These are phyloP conservation scores for Amphilophus citrinellus DNA, from an alignment of 2,113 vertebrate genomes.

Conservation along the genomic window DNA sequence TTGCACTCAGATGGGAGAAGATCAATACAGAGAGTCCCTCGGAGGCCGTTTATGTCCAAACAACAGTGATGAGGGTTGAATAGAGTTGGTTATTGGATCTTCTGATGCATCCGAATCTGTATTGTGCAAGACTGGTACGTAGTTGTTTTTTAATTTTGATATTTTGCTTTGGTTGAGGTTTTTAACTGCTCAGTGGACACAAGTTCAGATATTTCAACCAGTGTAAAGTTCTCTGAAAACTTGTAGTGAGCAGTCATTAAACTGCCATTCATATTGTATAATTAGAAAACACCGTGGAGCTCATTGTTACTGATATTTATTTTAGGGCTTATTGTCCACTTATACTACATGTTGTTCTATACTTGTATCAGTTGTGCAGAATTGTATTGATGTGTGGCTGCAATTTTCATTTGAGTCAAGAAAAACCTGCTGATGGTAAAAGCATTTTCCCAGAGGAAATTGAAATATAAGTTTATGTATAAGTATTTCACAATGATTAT, in stretches of 20 bases:
- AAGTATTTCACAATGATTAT: background rate
- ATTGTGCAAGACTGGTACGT: background rate
- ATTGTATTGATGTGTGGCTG: background rate
- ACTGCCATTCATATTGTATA: too few species aligned
- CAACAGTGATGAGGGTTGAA: conserved; percentile 35
- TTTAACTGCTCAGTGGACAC: conserved; percentile 1
- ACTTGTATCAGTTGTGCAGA: background rate
- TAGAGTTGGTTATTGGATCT: conserved; percentile 27
- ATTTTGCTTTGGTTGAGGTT: background rate
- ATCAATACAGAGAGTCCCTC: conserved; percentile 43
- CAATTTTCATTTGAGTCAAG: background rate
- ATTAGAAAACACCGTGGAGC: background rate
- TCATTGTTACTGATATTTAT: background rate
- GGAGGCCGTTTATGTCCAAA: conserved; percentile 46
- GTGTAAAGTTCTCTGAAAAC: background rate
- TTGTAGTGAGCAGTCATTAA: background rate
- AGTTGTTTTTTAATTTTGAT: background rate
- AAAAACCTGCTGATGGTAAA: background rate
- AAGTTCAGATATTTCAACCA: conserved; percentile 8
- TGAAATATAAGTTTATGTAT: background rate
- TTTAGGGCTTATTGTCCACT: background rate
- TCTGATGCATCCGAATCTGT: background rate
- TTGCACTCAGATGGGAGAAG: conserved; percentile 21
- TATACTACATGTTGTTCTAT: background rate
- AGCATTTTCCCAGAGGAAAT: background rate